These are phyloP conservation scores for Oasisia sp. DNA, from an alignment of 2,888 invertebrate species.

Conservation along the genomic window DNA sequence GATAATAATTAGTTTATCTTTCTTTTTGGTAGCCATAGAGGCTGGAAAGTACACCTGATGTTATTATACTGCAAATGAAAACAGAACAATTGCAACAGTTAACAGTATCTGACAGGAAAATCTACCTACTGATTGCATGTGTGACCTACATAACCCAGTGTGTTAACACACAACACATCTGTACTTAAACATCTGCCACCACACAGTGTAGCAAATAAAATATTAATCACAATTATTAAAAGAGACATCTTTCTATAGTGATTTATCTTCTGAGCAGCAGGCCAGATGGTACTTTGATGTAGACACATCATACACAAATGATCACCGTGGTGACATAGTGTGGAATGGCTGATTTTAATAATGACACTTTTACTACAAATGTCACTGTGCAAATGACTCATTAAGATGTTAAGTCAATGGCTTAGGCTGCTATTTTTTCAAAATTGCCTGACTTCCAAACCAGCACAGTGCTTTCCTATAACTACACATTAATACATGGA, in stretches of 20 bases:
- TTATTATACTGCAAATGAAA: neutral
- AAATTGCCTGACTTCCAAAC: too few species aligned
- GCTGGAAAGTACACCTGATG: neutral
- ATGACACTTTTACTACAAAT: neutral
- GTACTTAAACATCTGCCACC: neutral
- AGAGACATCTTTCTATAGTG: neutral
- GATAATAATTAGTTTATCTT: neutral
- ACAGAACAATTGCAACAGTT: neutral
- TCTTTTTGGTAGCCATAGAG: too few species aligned
- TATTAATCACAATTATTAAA: slow-evolving; percentile 6
- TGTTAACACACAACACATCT: neutral
- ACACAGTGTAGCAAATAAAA: slow-evolving; percentile 6
- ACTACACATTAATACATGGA: too few species aligned
- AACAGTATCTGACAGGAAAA: neutral
- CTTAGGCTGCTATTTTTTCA: neutral
- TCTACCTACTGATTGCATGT: neutral
- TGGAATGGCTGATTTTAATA: neutral
- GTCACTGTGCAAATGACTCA: neutral
- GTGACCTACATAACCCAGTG: neutral
- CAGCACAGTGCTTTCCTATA: too few species aligned
- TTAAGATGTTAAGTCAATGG: neutral
- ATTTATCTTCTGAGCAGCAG: neutral
- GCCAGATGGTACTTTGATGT: neutral
- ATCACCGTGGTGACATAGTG: neutral
- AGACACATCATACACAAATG: neutral